A percentile compares a stretch with the other conserved stretches of the same genome.
phyloP scores from a whole-genome alignment of 2,113 vertebrate genomes.

The Tragelaphus buxtoni region DNA sequence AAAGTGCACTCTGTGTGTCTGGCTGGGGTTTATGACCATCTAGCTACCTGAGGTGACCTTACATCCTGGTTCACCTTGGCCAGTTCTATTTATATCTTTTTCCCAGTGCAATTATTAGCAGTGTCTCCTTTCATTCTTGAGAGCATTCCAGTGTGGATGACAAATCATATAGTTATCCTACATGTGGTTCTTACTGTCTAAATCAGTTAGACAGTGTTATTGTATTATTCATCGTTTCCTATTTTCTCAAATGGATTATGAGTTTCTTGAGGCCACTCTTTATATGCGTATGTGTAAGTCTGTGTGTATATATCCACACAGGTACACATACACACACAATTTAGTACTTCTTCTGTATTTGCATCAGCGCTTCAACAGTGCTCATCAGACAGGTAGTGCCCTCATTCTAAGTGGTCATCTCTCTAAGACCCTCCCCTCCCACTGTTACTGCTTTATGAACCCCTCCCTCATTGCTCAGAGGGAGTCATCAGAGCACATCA shows the following conservation, averaged over 20 bases:
- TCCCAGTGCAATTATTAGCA: neutral
- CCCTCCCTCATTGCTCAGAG: neutral
- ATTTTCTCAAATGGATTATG: neutral
- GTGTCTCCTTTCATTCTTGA: neutral
- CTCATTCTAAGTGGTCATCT: neutral
- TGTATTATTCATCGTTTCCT: neutral
- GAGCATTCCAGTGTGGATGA: neutral
- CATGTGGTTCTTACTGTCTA: neutral
- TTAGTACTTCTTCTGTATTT: neutral
- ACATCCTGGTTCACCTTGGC: neutral
- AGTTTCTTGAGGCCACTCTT: neutral
- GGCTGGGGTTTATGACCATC: neutral
- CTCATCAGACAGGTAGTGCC: neutral
- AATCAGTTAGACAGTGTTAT: neutral
- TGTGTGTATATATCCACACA: accelerated
- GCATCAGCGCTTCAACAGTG: neutral
- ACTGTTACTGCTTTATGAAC: neutral
- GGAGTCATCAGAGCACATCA: neutral
- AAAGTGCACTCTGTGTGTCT: neutral
- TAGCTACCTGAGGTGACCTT: neutral
- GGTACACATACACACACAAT: accelerated
- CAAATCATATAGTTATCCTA: neutral
- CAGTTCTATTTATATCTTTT: neutral
- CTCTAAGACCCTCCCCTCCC: neutral
- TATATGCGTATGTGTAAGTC: neutral